Conservation (phyloP, 1,140 invertebrate species). For the Tribolium madens region DNA sequence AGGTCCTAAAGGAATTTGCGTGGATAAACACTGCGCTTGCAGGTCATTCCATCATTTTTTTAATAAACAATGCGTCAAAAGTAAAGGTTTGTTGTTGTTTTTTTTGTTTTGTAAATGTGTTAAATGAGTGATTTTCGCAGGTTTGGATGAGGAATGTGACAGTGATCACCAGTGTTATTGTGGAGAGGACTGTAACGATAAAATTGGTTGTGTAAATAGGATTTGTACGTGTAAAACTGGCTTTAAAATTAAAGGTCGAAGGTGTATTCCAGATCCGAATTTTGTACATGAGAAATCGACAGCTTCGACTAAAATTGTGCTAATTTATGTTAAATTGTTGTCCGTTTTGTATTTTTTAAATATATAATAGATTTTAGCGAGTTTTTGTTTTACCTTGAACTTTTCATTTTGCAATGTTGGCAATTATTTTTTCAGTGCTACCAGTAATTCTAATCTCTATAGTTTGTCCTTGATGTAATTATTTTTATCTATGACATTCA, state of each 20-base stretch:
- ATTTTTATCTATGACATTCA: no score
- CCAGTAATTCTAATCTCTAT: no score
- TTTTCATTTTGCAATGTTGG: no score
- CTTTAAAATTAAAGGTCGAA: slow-evolving; percentile 52
- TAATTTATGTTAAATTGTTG: no score
- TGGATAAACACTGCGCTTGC: slow-evolving; percentile 55
- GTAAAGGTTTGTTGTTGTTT: slow-evolving; percentile 47
- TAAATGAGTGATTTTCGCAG: slow-evolving; percentile 44
- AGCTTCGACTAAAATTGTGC: background rate
- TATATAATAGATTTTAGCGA: no score
- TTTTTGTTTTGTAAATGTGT: background rate
- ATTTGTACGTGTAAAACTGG: slow-evolving; percentile 57
- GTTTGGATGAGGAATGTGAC: slow-evolving; percentile 57
- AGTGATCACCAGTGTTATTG: slow-evolving; percentile 59
- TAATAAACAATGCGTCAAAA: slow-evolving; percentile 58
- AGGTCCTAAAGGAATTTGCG: slow-evolving; percentile 55
- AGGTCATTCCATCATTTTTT: slow-evolving; percentile 59
- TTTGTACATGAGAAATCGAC: background rate
- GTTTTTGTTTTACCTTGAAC: no score
- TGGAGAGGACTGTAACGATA: slow-evolving; percentile 55
- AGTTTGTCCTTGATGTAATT: no score
- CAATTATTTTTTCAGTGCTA: no score
- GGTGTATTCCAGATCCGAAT: slow-evolving; percentile 24
- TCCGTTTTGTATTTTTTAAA: no score
- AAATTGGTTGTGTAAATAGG: slow-evolving; percentile 56